Conservation (phyloP, 2,888 invertebrate species). For the Lordiphosa andalusiaca region DNA sequence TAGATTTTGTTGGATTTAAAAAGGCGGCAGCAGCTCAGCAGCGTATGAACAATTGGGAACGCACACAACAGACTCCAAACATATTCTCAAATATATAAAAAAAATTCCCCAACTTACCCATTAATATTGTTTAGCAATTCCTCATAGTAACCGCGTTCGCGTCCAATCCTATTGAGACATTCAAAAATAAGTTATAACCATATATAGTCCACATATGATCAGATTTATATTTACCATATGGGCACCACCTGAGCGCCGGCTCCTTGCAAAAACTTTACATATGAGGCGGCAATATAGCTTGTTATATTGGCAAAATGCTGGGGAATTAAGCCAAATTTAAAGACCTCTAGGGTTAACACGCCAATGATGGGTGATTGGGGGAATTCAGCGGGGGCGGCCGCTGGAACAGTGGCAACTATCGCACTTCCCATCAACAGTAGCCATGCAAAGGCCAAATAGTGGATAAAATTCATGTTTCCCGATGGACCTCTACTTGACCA, state of each 20-base stretch:
- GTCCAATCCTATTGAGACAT: conserved; percentile 82
- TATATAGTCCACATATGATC: background rate
- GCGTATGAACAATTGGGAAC: no score
- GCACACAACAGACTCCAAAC: no score
- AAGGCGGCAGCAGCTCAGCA: no score
- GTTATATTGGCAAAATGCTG: conserved; percentile 82
- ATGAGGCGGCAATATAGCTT: conserved; percentile 92
- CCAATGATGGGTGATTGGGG: conserved; percentile 87
- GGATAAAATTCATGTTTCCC: background rate
- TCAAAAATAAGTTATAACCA: background rate
- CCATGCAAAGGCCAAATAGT: conserved; percentile 3
- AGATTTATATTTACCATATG: conserved; percentile 85
- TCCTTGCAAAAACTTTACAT: conserved; percentile 93
- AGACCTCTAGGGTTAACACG: conserved; percentile 86
- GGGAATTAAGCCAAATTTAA: conserved; percentile 81
- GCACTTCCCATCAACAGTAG: background rate
- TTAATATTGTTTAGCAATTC: conserved; percentile 84
- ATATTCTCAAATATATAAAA: no score
- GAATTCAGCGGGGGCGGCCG: background rate
- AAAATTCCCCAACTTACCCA: conserved; percentile 85
- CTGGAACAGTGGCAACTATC: conserved; percentile 5
- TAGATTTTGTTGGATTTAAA: no score
- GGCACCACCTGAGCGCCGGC: conserved; percentile 94
- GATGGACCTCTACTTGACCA: conserved; percentile 5
- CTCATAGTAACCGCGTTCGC: conserved; percentile 83